Evolutionary conservation across 1,140 invertebrate species (phyloP).

Genomic region (Neoseiulus cucumeris): DNA sequence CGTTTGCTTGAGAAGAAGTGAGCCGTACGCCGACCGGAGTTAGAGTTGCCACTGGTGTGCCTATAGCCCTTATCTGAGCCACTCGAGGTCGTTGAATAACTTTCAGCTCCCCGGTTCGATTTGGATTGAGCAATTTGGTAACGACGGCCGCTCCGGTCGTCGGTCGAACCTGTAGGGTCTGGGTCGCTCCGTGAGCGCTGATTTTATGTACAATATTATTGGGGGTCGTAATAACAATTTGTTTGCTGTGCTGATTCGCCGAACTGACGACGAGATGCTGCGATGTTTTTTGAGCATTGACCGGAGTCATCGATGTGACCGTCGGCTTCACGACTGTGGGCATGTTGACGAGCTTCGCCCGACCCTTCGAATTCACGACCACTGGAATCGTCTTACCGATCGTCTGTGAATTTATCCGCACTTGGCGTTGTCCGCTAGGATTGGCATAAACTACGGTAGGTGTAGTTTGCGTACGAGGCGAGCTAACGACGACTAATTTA

Average conservation of each 20-base stretch:
- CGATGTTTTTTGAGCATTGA: too few species aligned
- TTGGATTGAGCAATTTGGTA: neutral
- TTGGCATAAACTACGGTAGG: neutral
- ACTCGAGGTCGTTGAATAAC: neutral
- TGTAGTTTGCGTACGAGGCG: neutral
- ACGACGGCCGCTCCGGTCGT: neutral
- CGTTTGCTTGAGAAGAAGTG: neutral
- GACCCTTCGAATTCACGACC: slow-evolving; percentile 3
- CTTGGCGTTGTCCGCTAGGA: neutral
- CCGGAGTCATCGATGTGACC: too few species aligned
- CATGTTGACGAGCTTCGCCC: neutral
- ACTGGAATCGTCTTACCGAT: neutral
- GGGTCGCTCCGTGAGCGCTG: neutral
- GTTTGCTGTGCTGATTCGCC: neutral
- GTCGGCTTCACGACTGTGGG: neutral
- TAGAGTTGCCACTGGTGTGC: neutral
- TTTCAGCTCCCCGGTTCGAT: neutral
- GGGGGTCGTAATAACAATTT: slow-evolving; percentile 3
- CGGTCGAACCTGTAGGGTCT: slow-evolving; percentile 7
- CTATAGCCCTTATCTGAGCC: neutral
- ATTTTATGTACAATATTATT: slow-evolving; percentile 5
- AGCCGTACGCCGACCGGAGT: neutral
- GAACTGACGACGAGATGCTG: too few species aligned
- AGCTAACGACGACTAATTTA: slow-evolving; percentile 4
- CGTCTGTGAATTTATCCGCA: neutral